Evolutionary conservation across 2,888 invertebrate species (phyloP).

Genomic region (Amblyjoppa fuscipennis): DNA sequence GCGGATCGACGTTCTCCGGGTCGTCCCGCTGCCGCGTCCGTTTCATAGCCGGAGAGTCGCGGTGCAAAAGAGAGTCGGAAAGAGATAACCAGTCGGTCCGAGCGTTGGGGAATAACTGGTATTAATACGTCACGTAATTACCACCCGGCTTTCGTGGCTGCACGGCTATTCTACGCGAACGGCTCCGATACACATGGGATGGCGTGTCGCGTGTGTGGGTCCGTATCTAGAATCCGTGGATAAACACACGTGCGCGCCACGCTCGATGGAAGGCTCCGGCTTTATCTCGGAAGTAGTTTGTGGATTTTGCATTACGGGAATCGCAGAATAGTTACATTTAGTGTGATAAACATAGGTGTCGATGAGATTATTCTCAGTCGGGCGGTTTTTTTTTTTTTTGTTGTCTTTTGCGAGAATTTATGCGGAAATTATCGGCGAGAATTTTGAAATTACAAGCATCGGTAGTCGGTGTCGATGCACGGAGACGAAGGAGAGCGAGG

Average conservation of each 20-base stretch:
- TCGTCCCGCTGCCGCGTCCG: constrained; percentile 21
- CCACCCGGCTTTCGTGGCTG: constrained; percentile 74
- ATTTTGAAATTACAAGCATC: neutral
- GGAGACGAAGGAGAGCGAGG: too few relatives aligned
- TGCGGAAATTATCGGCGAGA: neutral
- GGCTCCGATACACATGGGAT: neutral
- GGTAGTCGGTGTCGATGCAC: too few relatives aligned
- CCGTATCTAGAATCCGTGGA: neutral
- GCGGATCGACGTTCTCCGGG: constrained; percentile 74
- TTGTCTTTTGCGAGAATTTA: neutral
- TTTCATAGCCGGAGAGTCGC: neutral
- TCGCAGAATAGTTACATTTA: constrained; percentile 11
- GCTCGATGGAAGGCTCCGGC: neutral
- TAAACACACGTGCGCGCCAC: constrained; percentile 4
- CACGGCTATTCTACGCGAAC: constrained; percentile 67
- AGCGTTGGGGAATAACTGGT: constrained; percentile 80
- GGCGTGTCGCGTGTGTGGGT: constrained; percentile 5
- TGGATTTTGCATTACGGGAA: constrained; percentile 3
- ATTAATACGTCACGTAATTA: constrained; percentile 84
- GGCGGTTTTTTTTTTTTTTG: neutral
- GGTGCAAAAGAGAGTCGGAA: constrained; percentile 35
- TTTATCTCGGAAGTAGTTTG: constrained; percentile 2
- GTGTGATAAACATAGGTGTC: neutral
- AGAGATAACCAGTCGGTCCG: constrained; percentile 44
- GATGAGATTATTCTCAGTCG: neutral